Evolutionary conservation across 2,888 invertebrate species (phyloP), one percentile per base, ranked within the genome.

Genomic region (Pyrocoelia pectoralis): DNA sequence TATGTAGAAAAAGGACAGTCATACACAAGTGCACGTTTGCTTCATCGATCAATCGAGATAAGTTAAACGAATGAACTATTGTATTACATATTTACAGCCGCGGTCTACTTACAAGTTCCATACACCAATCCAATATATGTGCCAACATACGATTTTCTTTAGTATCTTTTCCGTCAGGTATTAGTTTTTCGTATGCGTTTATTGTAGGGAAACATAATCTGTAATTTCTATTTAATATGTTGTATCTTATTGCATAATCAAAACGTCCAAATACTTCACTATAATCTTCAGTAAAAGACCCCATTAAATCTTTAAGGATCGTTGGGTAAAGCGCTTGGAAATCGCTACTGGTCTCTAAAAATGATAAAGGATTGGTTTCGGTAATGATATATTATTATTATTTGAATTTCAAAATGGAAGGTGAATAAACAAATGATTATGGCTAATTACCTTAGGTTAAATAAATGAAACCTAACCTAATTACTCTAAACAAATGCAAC

Each of bases 71-170:
- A n/a, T n/a, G n/a, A n/a, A n/a, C n/a, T n/a, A n/a, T n/a, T n/a
- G n/a, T n/a, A n/a, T n/a, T n/a, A n/a, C n/a, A n/a, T n/a, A n/a
- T n/a, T n/a, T n/a, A n/a, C n/a, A n/a, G n/a, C n/a, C n/a, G n/a
- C n/a, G n/a, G n/a, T n/a, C n/a, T n/a, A 38, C 41, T 43, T 43
- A 43, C 41, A 12, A 43, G 9, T 13, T 43, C 41, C 12, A 43
- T 1, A 43, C 13, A 15, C 41, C 41, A 43, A 43, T 43, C 41
- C 15, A 43, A 8, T 13, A 15, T 13, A 15, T 43, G 41, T 8
- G 41, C 41, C 13, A 43, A 43, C 8, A 1, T 2, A 43, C 13
- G 14, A 1, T 13, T 43, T 1, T 43, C 41, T 15, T 43, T 13
- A 1, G 41, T 43, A 9, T 43, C 14, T 14, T 15, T 2, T 3